A percentile compares a stretch with the other conserved stretches of the same genome.
These are phyloP conservation scores for Megaustenia siamemsis DNA, from an alignment of 2,888 invertebrate genomes.

Conservation along the genomic window DNA sequence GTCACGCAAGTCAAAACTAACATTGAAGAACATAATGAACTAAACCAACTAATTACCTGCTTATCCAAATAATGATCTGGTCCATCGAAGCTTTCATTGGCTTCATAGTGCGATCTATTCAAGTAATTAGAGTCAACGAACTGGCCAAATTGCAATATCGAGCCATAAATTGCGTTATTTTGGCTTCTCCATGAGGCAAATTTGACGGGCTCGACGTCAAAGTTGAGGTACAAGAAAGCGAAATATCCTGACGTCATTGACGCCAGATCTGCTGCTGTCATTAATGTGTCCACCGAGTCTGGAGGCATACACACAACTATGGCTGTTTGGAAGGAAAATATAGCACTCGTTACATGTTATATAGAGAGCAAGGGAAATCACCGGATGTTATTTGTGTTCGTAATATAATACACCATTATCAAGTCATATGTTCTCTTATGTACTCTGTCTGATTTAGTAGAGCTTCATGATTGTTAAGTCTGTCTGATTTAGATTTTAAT, in stretches of 20 bases:
- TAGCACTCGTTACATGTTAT: too few species aligned
- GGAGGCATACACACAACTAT: slow-evolving; percentile 24
- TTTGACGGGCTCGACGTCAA: slow-evolving; percentile 4
- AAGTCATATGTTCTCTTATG: too few species aligned
- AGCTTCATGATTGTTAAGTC: too few species aligned
- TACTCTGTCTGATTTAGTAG: too few species aligned
- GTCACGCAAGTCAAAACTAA: not conserved
- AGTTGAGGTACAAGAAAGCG: slow-evolving; percentile 47
- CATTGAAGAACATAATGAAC: too few species aligned
- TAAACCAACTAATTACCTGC: slow-evolving; percentile 16
- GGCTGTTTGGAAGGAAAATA: slow-evolving; percentile 20
- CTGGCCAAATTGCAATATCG: slow-evolving; percentile 44
- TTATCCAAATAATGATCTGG: not conserved
- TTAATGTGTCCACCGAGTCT: not conserved
- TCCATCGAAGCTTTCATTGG: not conserved
- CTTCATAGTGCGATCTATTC: not conserved
- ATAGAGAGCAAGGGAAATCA: too few species aligned
- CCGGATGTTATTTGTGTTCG: too few species aligned
- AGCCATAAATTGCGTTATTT: not conserved
- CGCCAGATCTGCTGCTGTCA: not conserved
- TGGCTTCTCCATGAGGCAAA: not conserved
- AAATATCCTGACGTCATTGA: slow-evolving; percentile 46
- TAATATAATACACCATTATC: too few species aligned
- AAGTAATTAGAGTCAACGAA: not conserved
- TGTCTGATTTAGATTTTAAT: too few species aligned